These are phyloP conservation scores for Varanus komodoensis DNA, from an alignment of 2,113 vertebrate genomes.

Conservation along the genomic window DNA sequence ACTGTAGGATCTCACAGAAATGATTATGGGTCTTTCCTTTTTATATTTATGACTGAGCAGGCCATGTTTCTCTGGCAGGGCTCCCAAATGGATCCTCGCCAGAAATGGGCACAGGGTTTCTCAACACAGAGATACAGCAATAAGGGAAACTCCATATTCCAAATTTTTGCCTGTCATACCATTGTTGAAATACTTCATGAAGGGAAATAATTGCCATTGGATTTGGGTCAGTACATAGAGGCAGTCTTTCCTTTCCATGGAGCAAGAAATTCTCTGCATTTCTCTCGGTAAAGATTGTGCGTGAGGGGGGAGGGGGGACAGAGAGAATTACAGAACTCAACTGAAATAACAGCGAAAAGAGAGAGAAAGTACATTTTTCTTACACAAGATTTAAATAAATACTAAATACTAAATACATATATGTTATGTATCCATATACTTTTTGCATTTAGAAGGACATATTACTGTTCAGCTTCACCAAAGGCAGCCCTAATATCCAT, in stretches of 20 bases:
- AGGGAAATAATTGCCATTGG: not conserved
- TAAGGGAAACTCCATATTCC: not conserved
- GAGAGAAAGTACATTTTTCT: too few relatives aligned
- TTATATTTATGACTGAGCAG: not conserved
- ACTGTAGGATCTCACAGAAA: not conserved
- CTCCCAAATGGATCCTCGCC: not conserved
- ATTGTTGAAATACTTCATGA: not conserved
- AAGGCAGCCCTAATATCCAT: too few relatives aligned
- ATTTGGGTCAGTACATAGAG: not conserved
- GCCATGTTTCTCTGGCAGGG: too few relatives aligned
- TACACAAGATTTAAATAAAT: too few relatives aligned
- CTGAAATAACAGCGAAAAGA: too few relatives aligned
- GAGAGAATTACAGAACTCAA: too few relatives aligned
- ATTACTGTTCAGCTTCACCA: too few relatives aligned
- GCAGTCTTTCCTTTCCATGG: not conserved
- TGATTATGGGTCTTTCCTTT: not conserved
- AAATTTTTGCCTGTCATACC: not conserved
- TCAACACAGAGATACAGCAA: not conserved
- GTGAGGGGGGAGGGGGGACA: too few relatives aligned
- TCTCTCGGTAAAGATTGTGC: too few relatives aligned
- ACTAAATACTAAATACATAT: too few relatives aligned
- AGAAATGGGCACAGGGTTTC: not conserved
- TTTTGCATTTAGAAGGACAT: too few relatives aligned
- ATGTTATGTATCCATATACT: too few relatives aligned
- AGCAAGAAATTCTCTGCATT: not conserved